Evolutionary conservation across 2,797 vertebrate genomes (phyloP).

Genomic region (Sebastes steindachneri): DNA sequence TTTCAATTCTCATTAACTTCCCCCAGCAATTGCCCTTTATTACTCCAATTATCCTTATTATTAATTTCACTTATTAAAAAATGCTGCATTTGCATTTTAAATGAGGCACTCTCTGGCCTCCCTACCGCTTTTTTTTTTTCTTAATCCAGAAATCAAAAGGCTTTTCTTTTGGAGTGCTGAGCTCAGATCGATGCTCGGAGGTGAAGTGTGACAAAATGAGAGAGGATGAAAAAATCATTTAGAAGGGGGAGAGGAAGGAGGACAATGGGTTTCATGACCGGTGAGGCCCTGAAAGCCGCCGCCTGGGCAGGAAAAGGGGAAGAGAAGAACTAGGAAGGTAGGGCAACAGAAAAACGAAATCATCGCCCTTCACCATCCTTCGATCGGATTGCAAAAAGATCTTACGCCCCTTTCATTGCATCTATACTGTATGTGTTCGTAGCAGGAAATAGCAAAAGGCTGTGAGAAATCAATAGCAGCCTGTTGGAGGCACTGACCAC

Average conservation of each 20-base stretch:
- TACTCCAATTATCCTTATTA: constrained; percentile 78
- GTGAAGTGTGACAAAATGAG: constrained; percentile 60
- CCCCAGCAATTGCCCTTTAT: constrained; percentile 70
- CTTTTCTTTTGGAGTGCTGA: constrained; percentile 19
- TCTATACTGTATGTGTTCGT: constrained; percentile 33
- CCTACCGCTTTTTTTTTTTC: neutral
- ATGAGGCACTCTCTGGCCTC: constrained; percentile 46
- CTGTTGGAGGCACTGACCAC: constrained; percentile 53
- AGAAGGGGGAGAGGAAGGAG: neutral
- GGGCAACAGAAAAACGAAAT: neutral
- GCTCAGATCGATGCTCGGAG: constrained; percentile 45
- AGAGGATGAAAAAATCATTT: constrained; percentile 42
- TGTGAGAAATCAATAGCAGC: constrained; percentile 63
- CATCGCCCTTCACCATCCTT: constrained; percentile 13
- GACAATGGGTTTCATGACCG: constrained; percentile 19
- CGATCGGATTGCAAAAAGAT: constrained; percentile 40
- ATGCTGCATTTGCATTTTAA: constrained; percentile 76
- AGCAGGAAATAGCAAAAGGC: constrained; percentile 53
- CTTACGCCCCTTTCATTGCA: constrained; percentile 31
- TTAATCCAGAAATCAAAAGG: constrained; percentile 29
- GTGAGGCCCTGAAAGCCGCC: neutral
- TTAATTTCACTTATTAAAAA: constrained; percentile 80
- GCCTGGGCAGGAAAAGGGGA: neutral
- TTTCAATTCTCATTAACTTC: constrained; percentile 76
- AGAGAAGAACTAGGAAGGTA: neutral